Conservation (phyloP, 2,888 invertebrate genomes). For the Drosophila phalerata region DNA sequence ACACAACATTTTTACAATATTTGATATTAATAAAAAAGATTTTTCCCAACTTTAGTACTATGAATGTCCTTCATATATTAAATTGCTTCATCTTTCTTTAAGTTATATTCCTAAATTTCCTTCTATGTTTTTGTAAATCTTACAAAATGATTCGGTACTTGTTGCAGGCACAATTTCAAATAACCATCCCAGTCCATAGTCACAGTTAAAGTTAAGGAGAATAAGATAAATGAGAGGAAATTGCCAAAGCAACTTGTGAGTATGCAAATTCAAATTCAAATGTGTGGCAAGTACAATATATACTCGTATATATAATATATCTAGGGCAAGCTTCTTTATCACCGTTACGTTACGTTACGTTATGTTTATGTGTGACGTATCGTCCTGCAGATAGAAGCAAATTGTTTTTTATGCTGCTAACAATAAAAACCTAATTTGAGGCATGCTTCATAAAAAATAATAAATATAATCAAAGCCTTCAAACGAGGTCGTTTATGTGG, state of each 20-base stretch:
- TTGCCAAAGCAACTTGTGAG: neutral
- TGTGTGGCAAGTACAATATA: conserved; percentile 3
- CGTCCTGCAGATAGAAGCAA: conserved; percentile 79
- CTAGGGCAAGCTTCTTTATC: conserved; percentile 52
- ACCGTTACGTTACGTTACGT: conserved; percentile 31
- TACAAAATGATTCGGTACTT: too few relatives aligned
- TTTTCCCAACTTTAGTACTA: too few relatives aligned
- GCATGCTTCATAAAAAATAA: conserved; percentile 40
- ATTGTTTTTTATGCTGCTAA: conserved; percentile 70
- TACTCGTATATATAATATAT: neutral
- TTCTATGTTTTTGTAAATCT: too few relatives aligned
- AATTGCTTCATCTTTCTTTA: too few relatives aligned
- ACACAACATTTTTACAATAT: too few relatives aligned
- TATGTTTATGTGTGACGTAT: conserved; percentile 76
- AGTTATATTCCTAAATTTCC: too few relatives aligned
- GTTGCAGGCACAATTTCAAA: too few relatives aligned
- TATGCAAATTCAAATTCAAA: conserved; percentile 65
- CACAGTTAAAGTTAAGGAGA: neutral
- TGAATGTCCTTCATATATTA: too few relatives aligned
- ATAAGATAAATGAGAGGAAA: conserved; percentile 15
- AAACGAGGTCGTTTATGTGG: conserved; percentile 53
- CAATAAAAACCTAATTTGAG: conserved; percentile 62
- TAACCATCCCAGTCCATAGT: too few relatives aligned
- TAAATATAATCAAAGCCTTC: conserved; percentile 66
- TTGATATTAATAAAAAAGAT: too few relatives aligned